A percentile compares a stretch with the other conserved stretches of the same genome.
Conservation (phyloP, 2,797 vertebrate genomes). For the Mus spretus region DNA sequence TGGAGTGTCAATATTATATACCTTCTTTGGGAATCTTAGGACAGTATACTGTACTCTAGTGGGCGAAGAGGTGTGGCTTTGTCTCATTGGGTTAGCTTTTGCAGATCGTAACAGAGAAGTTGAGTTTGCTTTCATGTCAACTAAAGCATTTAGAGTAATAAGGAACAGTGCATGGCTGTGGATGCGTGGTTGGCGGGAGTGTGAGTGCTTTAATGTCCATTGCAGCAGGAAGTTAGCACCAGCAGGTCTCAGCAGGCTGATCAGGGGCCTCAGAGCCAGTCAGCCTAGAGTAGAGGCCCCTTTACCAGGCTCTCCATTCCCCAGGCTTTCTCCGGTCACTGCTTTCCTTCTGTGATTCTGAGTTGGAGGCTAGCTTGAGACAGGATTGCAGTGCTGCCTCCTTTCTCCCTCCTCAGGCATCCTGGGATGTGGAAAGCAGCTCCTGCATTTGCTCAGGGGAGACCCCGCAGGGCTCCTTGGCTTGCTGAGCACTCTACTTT, state of each 20-base stretch:
- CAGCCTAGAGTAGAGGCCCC: background rate
- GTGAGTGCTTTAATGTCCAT: too few species aligned
- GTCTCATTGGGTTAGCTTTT: background rate
- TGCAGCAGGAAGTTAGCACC: too few species aligned
- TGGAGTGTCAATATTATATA: background rate
- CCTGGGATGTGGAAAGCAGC: background rate
- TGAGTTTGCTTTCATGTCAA: conserved; percentile 11
- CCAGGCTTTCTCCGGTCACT: background rate
- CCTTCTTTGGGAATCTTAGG: background rate
- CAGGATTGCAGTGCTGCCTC: too few species aligned
- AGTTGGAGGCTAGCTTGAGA: background rate
- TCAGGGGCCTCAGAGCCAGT: background rate
- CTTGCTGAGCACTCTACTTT: background rate
- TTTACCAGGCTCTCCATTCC: background rate
- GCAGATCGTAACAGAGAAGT: background rate
- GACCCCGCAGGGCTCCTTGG: background rate
- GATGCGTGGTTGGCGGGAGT: background rate
- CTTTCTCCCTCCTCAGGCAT: background rate
- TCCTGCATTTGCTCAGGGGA: background rate
- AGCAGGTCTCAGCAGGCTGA: background rate
- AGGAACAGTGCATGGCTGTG: background rate
- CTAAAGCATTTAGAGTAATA: background rate
- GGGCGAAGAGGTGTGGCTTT: background rate
- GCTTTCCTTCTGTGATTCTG: background rate
- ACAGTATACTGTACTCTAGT: background rate